These are phyloP conservation scores for Drosophila ananassae DNA, from an alignment of 1,140 invertebrate genomes.

Conservation along the genomic window DNA sequence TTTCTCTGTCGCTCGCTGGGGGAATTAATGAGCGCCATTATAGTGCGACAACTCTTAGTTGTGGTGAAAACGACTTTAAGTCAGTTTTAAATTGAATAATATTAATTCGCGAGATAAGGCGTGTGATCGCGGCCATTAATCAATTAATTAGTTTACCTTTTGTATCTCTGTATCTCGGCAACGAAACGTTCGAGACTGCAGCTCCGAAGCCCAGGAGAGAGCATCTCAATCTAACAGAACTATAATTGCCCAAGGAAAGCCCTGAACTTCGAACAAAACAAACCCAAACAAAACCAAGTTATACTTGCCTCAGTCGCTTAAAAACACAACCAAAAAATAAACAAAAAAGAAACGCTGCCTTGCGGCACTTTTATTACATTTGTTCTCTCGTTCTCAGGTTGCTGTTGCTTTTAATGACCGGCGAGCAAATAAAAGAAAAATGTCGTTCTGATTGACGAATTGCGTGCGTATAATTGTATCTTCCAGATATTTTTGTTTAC, in stretches of 20 bases:
- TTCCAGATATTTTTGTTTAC: constrained; percentile 79
- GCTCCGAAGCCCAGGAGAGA: constrained; percentile 6
- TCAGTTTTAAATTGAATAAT: constrained; percentile 77
- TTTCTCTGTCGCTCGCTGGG: constrained; percentile 12
- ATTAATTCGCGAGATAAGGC: constrained; percentile 76
- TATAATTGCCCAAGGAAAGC: constrained; percentile 67
- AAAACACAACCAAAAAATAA: constrained; percentile 23
- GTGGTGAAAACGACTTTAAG: constrained; percentile 80
- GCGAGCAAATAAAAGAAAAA: constrained; percentile 82
- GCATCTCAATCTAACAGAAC: constrained; percentile 57
- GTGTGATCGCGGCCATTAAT: constrained; percentile 72
- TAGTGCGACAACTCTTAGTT: constrained; percentile 78
- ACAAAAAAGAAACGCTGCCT: constrained; percentile 63
- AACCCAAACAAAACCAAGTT: constrained; percentile 49
- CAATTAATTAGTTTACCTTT: constrained; percentile 80
- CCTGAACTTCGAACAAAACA: constrained; percentile 47
- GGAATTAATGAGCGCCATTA: constrained; percentile 75
- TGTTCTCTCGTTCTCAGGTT: constrained; percentile 54
- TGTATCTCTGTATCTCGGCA: constrained; percentile 29
- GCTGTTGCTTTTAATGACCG: constrained; percentile 67
- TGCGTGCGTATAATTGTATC: constrained; percentile 84
- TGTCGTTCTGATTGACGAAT: constrained; percentile 83
- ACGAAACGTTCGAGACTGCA: constrained; percentile 15
- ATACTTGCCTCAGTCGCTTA: constrained; percentile 40
- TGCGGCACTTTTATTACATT: constrained; percentile 79